Conservation (phyloP, 2,888 invertebrate species). For the Hermaeophaga mercurialis region DNA sequence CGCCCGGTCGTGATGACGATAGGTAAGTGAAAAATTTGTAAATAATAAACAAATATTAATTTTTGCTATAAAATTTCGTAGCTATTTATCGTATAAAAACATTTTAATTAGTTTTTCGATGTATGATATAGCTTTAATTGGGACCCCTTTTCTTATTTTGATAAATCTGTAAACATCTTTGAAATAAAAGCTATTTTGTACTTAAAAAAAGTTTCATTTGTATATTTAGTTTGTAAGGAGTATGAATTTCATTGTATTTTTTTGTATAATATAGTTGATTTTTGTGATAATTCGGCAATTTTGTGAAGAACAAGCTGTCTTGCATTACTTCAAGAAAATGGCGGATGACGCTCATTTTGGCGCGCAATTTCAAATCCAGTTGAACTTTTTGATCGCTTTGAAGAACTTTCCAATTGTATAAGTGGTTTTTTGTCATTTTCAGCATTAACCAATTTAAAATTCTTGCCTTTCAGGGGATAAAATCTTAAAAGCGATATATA, state of each 20-base stretch:
- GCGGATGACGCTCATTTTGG: slow-evolving; percentile 45
- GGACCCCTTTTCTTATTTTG: slow-evolving; percentile 11
- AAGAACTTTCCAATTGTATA: slow-evolving; percentile 21
- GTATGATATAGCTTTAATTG: slow-evolving; percentile 14
- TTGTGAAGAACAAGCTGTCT: slow-evolving; percentile 37
- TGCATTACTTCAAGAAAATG: slow-evolving; percentile 42
- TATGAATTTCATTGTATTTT: slow-evolving; percentile 43
- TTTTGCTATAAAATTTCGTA: slow-evolving; percentile 12
- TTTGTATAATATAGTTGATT: slow-evolving; percentile 32
- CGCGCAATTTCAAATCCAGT: slow-evolving; percentile 47
- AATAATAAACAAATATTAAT: slow-evolving; percentile 2
- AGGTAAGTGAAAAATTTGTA: slow-evolving; percentile 61
- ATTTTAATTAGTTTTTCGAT: slow-evolving; percentile 8
- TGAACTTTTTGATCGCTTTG: slow-evolving; percentile 23
- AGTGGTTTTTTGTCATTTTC: slow-evolving; percentile 37
- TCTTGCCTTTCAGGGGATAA: slow-evolving; percentile 39
- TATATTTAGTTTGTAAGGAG: slow-evolving; percentile 43
- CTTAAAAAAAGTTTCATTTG: slow-evolving; percentile 31
- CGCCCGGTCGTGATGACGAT: slow-evolving; percentile 80
- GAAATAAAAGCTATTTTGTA: slow-evolving; percentile 37
- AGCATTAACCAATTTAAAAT: slow-evolving; percentile 34
- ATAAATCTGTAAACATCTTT: slow-evolving; percentile 45
- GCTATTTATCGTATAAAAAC: slow-evolving; percentile 20
- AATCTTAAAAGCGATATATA: slow-evolving; percentile 1
- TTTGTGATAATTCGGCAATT: slow-evolving; percentile 36